Conservation (phyloP, 2,888 invertebrate genomes). For the Scaptomyza reducta region DNA sequence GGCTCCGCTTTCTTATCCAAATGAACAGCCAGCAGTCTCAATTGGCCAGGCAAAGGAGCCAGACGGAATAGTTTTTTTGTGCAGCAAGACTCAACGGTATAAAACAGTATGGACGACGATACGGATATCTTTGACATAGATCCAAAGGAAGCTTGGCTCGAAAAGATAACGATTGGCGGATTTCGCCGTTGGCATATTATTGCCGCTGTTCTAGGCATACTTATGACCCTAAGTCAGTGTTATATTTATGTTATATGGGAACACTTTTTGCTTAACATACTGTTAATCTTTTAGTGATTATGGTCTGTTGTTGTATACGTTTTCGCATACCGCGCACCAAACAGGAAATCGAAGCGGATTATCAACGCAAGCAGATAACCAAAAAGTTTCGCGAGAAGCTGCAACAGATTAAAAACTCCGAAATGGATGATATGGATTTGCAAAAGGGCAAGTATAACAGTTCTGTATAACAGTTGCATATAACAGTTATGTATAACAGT, state of each 20-base stretch:
- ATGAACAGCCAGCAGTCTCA: conserved; percentile 54
- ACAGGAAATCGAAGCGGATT: conserved; percentile 97
- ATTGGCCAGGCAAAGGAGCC: conserved; percentile 56
- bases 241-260: neutral
- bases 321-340: conserved; percentile 97
- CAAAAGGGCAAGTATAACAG: conserved; percentile 80
- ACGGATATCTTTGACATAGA: conserved; percentile 72
- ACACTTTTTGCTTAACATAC: neutral
- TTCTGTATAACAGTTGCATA: too few relatives aligned
- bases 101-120: conserved; percentile 66
- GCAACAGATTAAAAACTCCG: conserved; percentile 91
- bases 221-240: conserved; percentile 86
- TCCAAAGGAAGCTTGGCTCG: conserved; percentile 89
- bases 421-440: conserved; percentile 89
- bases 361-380: conserved; percentile 92
- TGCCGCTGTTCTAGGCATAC: conserved; percentile 88
- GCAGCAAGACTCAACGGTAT: neutral
- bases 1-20: conserved; percentile 26
- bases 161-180: conserved; percentile 88
- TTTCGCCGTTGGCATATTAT: conserved; percentile 93
- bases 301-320: conserved; percentile 95
- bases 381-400: conserved; percentile 92
- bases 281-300: conserved; percentile 87
- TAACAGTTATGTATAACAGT: too few relatives aligned
- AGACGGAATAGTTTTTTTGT: conserved; percentile 57